Base-by-base conservation (phyloP, 2,113 vertebrate genomes). In the Hucho hucho region DNA sequence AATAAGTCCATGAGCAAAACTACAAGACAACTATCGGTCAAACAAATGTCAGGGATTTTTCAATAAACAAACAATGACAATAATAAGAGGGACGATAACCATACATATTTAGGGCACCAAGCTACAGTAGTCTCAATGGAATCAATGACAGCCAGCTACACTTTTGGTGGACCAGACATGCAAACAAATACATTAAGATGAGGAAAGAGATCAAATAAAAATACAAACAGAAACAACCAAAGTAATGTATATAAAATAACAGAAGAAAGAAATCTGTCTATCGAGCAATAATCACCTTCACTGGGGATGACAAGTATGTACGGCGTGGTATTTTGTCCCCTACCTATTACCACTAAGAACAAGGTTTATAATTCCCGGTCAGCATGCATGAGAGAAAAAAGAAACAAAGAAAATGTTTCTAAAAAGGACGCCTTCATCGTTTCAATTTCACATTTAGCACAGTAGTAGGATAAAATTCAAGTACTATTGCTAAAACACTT, bases 311-410 rank as follows among this genome's bases (percentile, higher is more conserved):
- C 94, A 95, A 97, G 93, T 70, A 94, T 96, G 93, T 95, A 95
- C 91, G 94, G 88, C 85, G 91, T 96, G 91, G 97, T 97, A 94
- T 93, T 96, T 94, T 96, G 93, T 93, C 95, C 95, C 94, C 96
- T 98, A 96, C 94, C 95, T 95, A 97, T 91, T 93, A 95, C 94
- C 96, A 95, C 95, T 97, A 96, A 97, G 93, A 92, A 95, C 95
- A 96, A 96, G 93, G 91, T 94, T 94, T 94, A 93, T 87, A 86
- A 88, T 94, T 96, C 95, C 95, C 95, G 94, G 94, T 94, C 95
- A 94, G 95, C 95, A 93, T 96, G 96, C 95, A 95, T 92, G 77
- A 95, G 92, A 90, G 91, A 81, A 75, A 84, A 80, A 87, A 89
- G 83, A 84, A 89, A 91, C 81, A 89, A 88, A 84, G 84, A 89